These are phyloP conservation scores for Formica exsecta DNA, from an alignment of 1,140 invertebrate genomes.

Conservation along the genomic window DNA sequence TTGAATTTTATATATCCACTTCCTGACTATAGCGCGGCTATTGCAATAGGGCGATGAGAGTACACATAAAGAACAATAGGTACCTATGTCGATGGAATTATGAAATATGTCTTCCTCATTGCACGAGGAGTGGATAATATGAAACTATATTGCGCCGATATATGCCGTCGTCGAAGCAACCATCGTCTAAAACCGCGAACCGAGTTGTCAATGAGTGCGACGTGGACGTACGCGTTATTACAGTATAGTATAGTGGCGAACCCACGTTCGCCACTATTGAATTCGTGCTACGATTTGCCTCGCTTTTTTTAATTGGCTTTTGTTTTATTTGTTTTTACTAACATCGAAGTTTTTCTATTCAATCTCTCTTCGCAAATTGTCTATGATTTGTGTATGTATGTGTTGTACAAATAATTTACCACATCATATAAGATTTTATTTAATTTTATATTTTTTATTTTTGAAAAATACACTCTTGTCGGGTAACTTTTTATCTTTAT, in stretches of 20 bases:
- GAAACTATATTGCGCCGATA: conserved; percentile 48
- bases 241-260: not conserved
- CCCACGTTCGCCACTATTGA: not conserved
- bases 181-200: conserved; percentile 34
- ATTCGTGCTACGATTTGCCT: conserved; percentile 22
- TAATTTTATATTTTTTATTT: not conserved
- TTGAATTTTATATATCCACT: conserved; percentile 51
- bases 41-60: conserved; percentile 34
- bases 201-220: conserved; percentile 47
- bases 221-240: not conserved
- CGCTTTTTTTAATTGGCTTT: conserved; percentile 12
- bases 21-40: conserved; percentile 9
- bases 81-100: conserved; percentile 49
- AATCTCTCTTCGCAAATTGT: conserved; percentile 10
- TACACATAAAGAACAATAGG: conserved; percentile 57
- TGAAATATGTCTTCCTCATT: conserved; percentile 62
- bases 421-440: not conserved
- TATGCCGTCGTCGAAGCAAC: conserved; percentile 20
- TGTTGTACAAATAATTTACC: too few species aligned
- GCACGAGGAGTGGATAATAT: conserved; percentile 57
- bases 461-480: not conserved
- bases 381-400: not conserved
- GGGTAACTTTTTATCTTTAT: not conserved
- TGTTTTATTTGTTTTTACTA: conserved; percentile 25
- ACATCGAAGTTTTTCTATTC: not conserved